Evolutionary conservation across 1,140 invertebrate species (phyloP).

Genomic region (Acromyrmex heyeri): DNA sequence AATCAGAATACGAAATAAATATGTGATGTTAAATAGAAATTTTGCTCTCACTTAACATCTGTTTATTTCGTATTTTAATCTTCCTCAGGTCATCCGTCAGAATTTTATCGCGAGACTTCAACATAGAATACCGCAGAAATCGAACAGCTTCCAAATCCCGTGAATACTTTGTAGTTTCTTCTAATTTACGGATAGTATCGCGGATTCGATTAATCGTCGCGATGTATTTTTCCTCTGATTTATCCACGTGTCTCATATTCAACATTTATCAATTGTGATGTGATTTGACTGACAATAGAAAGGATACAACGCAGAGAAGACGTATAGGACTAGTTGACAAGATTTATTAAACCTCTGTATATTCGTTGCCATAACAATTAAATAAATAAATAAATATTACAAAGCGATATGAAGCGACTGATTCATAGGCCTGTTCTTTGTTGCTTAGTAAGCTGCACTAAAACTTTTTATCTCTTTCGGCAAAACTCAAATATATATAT

Average conservation of each 20-base stretch:
- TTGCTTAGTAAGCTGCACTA: too few relatives aligned
- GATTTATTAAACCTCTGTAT: slow-evolving; percentile 14
- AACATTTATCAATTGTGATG: slow-evolving; percentile 5
- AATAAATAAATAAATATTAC: slow-evolving; percentile 7
- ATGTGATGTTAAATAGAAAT: background rate
- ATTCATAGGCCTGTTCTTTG: background rate
- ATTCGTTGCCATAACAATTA: background rate
- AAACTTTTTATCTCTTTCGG: too few relatives aligned
- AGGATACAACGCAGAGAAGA: background rate
- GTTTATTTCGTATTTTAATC: slow-evolving; percentile 73
- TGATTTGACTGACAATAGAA: slow-evolving; percentile 5
- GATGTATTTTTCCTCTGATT: slow-evolving; percentile 7
- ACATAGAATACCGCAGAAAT: slow-evolving; percentile 63
- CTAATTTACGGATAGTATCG: slow-evolving; percentile 66
- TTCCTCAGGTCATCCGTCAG: slow-evolving; percentile 68
- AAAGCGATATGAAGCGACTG: background rate
- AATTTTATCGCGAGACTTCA: slow-evolving; percentile 66
- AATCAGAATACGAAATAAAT: background rate
- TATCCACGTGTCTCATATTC: background rate
- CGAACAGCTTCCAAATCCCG: slow-evolving; percentile 69
- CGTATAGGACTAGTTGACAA: background rate
- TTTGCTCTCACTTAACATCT: slow-evolving; percentile 75
- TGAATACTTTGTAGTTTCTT: slow-evolving; percentile 67
- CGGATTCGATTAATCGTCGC: slow-evolving; percentile 66
- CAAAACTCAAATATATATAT: too few relatives aligned